Base-by-base conservation (phyloP, 2,888 invertebrate species). In the Caenorhabditis sinica region DNA sequence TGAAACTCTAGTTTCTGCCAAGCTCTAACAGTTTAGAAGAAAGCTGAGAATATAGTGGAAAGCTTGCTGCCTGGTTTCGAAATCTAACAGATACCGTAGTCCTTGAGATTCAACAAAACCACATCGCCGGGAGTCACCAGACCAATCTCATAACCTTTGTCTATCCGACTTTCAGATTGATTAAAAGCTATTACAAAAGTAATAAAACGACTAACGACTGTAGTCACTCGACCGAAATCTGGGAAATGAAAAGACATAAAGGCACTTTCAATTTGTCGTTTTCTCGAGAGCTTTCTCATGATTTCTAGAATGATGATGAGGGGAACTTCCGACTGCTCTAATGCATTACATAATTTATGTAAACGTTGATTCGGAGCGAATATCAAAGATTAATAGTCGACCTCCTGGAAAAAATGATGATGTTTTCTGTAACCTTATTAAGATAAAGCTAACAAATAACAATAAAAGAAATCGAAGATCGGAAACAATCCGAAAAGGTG, bases 331-430 rank as follows among this genome's bases (percentile, higher is more conserved):
- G 49, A 49, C 15, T 25, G 43, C 40, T 65, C n/a, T 66, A 30
- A 66, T 49, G 65, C 17, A 40, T 45, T 65, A 36, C 61, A 40
- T 61, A 65, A 23, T 33, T 65, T 66, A 66, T 66, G 43, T n/a
- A 49, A 30, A 65, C 45, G 25, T 45, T 56, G 56, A 43, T 45
- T 49, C 45, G 30, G 45, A 66, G 23, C 33, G 20, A 33, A 30
- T 68, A 68, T 36, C 53, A 68, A 68, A 68, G 53, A 53, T 68
- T 68, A 33, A 33, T 63, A 63, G 45, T 45, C 23, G 43, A 43
- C 43, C 25, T 43, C 13, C 23, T 36, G 33, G 1, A 25, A 40
- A 40, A 36, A 23, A 51, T 17, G 1, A 45, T 45, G 33, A 53
- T 51, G 53, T 30, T 25, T 20, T 30, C 28, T 49, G 49, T 53